Percentiles rank a stretch among this genome's conserved stretches.
Conservation (phyloP, 2,113 vertebrate genomes). For the Nothoprocta perdicaria region DNA sequence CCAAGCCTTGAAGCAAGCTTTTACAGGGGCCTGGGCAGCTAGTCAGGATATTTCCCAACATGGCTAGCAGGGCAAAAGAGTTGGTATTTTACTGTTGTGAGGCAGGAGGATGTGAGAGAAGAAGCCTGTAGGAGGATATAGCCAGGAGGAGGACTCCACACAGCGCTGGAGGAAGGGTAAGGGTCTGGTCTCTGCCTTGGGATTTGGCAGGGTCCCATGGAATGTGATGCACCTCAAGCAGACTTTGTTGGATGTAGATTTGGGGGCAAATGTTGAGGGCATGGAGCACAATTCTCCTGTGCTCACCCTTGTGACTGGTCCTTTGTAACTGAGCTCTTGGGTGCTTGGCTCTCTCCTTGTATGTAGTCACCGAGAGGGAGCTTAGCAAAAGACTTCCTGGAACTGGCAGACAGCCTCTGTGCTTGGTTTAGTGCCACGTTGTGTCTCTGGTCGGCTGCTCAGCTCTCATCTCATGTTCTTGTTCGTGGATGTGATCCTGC, state of each 20-base stretch:
- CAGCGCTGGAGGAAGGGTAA: background rate
- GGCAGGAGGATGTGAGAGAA: background rate
- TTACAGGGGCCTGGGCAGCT: background rate
- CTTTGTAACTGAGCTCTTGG: background rate
- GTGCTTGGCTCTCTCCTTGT: background rate
- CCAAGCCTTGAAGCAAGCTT: background rate
- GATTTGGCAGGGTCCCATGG: fast-evolving
- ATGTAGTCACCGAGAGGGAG: background rate
- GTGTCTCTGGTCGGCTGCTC: background rate
- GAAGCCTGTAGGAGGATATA: background rate
- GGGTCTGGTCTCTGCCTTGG: background rate
- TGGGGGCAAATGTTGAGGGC: background rate
- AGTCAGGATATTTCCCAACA: slow-evolving; percentile 2
- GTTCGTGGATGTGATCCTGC: background rate
- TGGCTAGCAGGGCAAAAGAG: background rate
- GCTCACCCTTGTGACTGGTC: background rate
- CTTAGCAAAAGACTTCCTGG: background rate
- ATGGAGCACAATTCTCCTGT: background rate
- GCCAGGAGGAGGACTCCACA: too few species aligned
- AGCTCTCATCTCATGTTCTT: background rate
- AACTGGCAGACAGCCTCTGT: background rate
- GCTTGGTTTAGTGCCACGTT: background rate
- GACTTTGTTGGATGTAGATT: background rate
- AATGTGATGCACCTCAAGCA: background rate
- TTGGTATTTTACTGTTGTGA: background rate